Evolutionary conservation across 2,797 vertebrate genomes (phyloP).

Genomic region (Agapornis canus): DNA sequence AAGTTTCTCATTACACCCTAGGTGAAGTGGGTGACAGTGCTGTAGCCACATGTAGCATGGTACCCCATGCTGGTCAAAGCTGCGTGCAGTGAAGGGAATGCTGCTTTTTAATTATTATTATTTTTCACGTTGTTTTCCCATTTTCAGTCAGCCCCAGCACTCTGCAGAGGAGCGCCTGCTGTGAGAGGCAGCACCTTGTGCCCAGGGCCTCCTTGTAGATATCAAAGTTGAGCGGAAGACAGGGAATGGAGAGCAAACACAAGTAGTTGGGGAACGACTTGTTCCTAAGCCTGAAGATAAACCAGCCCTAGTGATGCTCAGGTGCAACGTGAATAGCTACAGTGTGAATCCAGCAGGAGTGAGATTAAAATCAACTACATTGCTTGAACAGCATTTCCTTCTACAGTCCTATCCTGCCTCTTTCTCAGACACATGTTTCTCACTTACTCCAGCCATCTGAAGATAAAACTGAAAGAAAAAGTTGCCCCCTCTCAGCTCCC

Average conservation of each 20-base stretch:
- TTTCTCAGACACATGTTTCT: background rate
- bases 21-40: background rate
- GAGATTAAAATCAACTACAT: background rate
- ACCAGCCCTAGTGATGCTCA: background rate
- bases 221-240: fast-evolving
- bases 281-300: background rate
- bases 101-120: background rate
- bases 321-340: background rate
- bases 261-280: fast-evolving
- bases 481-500: background rate
- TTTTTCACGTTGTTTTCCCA: fast-evolving
- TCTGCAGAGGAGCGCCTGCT: background rate
- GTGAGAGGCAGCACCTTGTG: background rate
- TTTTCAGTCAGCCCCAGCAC: background rate
- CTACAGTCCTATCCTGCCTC: fast-evolving
- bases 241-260: background rate
- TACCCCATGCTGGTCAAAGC: background rate
- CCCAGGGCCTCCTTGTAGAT: background rate
- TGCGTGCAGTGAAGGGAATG: background rate
- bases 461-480: background rate
- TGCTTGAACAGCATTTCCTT: background rate
- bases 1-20: background rate
- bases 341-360: background rate
- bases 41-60: background rate
- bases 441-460: background rate